Base-by-base conservation (phyloP, 92 coral and sea anemone species). In the Nematostella vectensis region DNA sequence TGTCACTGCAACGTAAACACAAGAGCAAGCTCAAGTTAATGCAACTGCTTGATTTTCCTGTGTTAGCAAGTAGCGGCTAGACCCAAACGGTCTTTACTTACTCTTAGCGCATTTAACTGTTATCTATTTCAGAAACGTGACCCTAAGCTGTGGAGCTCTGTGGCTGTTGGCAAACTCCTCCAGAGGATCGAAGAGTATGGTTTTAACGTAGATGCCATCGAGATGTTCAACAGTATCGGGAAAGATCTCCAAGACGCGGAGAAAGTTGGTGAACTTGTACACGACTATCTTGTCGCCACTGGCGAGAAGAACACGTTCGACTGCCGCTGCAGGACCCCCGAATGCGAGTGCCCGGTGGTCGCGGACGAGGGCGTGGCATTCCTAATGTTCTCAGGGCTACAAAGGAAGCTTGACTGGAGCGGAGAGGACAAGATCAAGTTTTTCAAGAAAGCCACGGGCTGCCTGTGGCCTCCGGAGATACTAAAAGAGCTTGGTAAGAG, bases 281-380 rank as follows among this genome's bases (percentile, higher is more conserved):
- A 81, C 22, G 83, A 76, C 26, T 93, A 93, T 54, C 81, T 93
- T 2, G 40, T 75, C 20, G 81, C 78, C 0, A 93, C 84, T 3
- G 99, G 88, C 0, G 88, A 81, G 21, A 88, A 82, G 47, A 86
- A 93, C 64, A 78, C 96, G 24, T 86, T 93, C 55, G 83, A 59
- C 23, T 74, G 69, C 63, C 72, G 96, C 40, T 91, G 98, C 36
- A 85, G 64, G 62, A 91, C 95, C 2, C 73, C 80, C 0, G 98
- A 91, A 63, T 91, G 98, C 44, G 70, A 74, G 28, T 91, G 98
- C n/a, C 85, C 88, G 4, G 87, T 83, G 36, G 70, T 56, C 25
- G 88, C 89, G 2, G 98, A 91, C 60, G 98, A 91, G 37, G 98
- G 98, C 1, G 67, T 91, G 18, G 98, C 98, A 31, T 91, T 78